Evolutionary conservation across 2,888 invertebrate genomes (phyloP).

Genomic region (Anoncus sp.): DNA sequence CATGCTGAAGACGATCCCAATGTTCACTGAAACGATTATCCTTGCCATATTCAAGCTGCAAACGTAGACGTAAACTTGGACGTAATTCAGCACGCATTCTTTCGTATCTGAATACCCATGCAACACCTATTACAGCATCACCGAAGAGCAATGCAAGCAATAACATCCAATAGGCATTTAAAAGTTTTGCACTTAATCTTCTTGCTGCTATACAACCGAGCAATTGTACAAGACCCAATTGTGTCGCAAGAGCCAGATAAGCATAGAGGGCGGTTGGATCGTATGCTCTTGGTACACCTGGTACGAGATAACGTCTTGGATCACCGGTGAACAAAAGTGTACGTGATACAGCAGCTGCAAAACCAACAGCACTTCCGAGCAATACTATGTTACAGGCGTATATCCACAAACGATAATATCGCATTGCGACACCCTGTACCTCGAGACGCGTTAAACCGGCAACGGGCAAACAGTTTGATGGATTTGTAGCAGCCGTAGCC

Average conservation of each 20-base stretch:
- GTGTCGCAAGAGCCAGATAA: constrained; percentile 91
- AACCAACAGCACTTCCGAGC: constrained; percentile 92
- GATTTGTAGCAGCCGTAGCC: constrained; percentile 80
- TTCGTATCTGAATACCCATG: constrained; percentile 93
- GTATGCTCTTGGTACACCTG: constrained; percentile 88
- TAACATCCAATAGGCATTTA: constrained; percentile 93
- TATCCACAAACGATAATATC: constrained; percentile 96
- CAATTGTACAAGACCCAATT: constrained; percentile 88
- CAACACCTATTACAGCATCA: constrained; percentile 92
- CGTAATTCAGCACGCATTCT: constrained; percentile 90
- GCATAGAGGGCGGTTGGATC: constrained; percentile 94
- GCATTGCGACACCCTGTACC: constrained; percentile 87
- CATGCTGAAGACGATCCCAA: constrained; percentile 91
- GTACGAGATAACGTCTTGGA: constrained; percentile 89
- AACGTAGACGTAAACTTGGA: constrained; percentile 87
- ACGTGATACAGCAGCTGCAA: constrained; percentile 90
- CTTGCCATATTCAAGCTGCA: constrained; percentile 89
- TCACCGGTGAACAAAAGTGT: constrained; percentile 87
- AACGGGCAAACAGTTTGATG: constrained; percentile 84
- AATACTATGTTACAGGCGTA: constrained; percentile 96
- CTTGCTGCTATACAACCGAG: constrained; percentile 93
- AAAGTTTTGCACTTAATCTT: constrained; percentile 90
- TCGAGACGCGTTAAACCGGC: constrained; percentile 82
- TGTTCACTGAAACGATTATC: constrained; percentile 90
- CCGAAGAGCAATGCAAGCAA: constrained; percentile 91